These are phyloP conservation scores for Acleris literana DNA, from an alignment of 2,888 invertebrate genomes.

Conservation along the genomic window DNA sequence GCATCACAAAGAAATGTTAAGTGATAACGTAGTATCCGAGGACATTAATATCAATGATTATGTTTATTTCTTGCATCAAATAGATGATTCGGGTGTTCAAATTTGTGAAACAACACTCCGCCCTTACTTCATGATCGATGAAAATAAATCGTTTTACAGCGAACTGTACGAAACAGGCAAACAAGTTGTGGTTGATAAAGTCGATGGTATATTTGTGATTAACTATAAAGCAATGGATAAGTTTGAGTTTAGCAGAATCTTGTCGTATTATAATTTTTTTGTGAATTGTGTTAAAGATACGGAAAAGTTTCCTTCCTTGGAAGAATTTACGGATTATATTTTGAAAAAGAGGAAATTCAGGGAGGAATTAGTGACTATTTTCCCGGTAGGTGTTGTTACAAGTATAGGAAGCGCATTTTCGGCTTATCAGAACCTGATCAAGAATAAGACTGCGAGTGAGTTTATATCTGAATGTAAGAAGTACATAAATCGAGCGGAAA, in stretches of 20 bases:
- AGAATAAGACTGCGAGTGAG: slow-evolving; percentile 36
- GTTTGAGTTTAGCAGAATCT: slow-evolving; percentile 42
- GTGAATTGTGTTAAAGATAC: slow-evolving; percentile 38
- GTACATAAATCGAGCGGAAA: slow-evolving; percentile 39
- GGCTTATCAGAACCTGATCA: slow-evolving; percentile 36
- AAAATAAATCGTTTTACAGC: slow-evolving; percentile 48
- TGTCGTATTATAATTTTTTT: slow-evolving; percentile 42
- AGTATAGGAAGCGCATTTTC: slow-evolving; percentile 22
- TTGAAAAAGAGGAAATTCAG: slow-evolving; percentile 39
- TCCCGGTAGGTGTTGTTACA: slow-evolving; percentile 35
- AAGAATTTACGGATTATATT: slow-evolving; percentile 40
- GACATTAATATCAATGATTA: slow-evolving; percentile 48
- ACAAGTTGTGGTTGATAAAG: slow-evolving; percentile 43
- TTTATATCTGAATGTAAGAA: slow-evolving; percentile 40
- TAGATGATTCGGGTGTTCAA: slow-evolving; percentile 33
- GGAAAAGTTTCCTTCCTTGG: slow-evolving; percentile 39
- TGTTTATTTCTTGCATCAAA: slow-evolving; percentile 44
- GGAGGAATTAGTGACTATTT: slow-evolving; percentile 40
- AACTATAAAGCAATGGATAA: slow-evolving; percentile 40
- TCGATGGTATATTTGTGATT: slow-evolving; percentile 39
- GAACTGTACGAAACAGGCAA: slow-evolving; percentile 41
- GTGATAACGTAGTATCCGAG: slow-evolving; percentile 41
- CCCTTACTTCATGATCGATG: slow-evolving; percentile 45
- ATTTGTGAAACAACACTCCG: slow-evolving; percentile 48
- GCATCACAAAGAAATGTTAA: slow-evolving; percentile 46